Base-by-base conservation (phyloP, 2,888 invertebrate species). In the Crepidodera aurea region DNA sequence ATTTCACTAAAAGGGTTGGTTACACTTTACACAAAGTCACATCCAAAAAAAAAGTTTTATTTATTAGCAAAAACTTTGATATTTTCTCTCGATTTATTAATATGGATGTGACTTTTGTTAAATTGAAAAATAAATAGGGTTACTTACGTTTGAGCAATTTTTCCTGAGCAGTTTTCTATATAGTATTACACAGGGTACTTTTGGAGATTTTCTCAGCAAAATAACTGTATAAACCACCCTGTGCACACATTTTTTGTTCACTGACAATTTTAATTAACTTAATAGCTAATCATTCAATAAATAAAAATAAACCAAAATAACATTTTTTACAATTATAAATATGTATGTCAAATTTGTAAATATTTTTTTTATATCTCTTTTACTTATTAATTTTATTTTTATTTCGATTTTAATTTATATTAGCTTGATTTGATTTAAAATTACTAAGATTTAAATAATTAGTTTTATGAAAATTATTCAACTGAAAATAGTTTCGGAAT, bases 111-210 rank as follows among this genome's bases (percentile, higher is more conserved):
- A 46, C 34, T 59, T 57, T 58, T 19, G 19, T 51, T 44, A 25
- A 59, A 25, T 22, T 58, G 39, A 42, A 40, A 51, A 39, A 51
- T 53, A 60, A 54, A 34, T 16, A 40, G 16, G 25, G 34, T 42
- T 50, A 42, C 44, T 61, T 29, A 54, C 48, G 15, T 10, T 39
- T 40, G 16, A 40, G 5, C 15, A 4, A 59, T 63, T 63, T 63
- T 63, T 63, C 63, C 63, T 63, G 59, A 42, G 63, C 63, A 59
- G 55, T 63, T 63, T 42, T 15, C 16, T 55, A 32, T 32, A 22
- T 22, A 22, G 22, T 6, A 22, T 22, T 22, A 4, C 18, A 19
- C 37, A 51, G n/a, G 18, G n/a, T 51, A 10, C 6, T n/a, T n/a
- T 34, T 29, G 22, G 22, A 22, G 15, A 27, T 27, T 27, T 29